Conservation (phyloP, 2,888 invertebrate species). For the Eristalis tenax region DNA sequence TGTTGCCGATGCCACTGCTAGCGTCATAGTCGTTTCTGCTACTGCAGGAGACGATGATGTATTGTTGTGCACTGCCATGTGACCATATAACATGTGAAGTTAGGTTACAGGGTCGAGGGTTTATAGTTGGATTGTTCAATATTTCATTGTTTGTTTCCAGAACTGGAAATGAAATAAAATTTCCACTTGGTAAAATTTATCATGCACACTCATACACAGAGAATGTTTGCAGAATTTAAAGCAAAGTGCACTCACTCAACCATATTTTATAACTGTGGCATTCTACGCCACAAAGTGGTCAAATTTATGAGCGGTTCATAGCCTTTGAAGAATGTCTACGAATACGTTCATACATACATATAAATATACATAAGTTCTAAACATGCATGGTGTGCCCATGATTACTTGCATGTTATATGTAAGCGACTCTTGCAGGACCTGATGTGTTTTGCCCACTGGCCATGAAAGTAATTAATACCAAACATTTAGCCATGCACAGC, state of each 20-base stretch:
- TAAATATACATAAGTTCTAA: constrained; percentile 22
- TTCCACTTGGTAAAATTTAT: constrained; percentile 70
- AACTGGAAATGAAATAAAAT: constrained; percentile 72
- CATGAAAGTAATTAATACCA: constrained; percentile 25
- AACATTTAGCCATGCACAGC: constrained; percentile 9
- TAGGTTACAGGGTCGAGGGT: constrained; percentile 69
- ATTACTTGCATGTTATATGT: neutral
- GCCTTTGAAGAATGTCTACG: constrained; percentile 62
- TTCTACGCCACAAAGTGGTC: constrained; percentile 68
- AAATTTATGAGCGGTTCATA: constrained; percentile 69
- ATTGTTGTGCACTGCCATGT: constrained; percentile 67
- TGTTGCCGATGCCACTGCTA: constrained; percentile 16
- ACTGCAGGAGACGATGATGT: constrained; percentile 67
- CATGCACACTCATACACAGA: constrained; percentile 66
- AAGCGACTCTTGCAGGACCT: neutral
- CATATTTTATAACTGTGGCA: constrained; percentile 69
- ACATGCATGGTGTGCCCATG: neutral
- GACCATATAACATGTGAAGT: constrained; percentile 67
- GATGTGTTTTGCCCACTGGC: constrained; percentile 7
- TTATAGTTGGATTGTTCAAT: constrained; percentile 71
- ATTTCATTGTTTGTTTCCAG: constrained; percentile 72
- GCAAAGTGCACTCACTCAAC: constrained; percentile 68
- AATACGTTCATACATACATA: neutral
- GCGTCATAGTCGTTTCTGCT: constrained; percentile 26
- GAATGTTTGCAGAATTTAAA: constrained; percentile 68